These are phyloP conservation scores for Triplophysa rosa DNA, from an alignment of 2,113 vertebrate species.

Conservation along the genomic window DNA sequence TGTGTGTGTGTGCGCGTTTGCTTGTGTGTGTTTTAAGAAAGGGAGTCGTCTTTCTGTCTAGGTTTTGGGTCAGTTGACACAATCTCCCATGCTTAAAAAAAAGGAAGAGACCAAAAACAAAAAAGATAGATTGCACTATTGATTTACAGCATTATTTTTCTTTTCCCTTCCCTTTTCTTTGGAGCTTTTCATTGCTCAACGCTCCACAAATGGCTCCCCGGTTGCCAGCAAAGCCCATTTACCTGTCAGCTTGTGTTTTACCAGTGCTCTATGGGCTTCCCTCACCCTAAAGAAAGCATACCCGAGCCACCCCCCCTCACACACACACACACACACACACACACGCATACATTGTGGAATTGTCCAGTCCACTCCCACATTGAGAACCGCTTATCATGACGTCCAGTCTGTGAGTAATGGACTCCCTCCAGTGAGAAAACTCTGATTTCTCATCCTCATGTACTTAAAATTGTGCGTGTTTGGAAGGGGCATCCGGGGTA, in stretches of 20 bases:
- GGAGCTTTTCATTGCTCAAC: conserved; percentile 29
- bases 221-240: conserved; percentile 59
- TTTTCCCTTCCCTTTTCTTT: neutral
- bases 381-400: conserved; percentile 26
- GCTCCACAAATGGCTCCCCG: conserved; percentile 33
- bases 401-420: neutral
- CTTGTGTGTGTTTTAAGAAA: neutral
- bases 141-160: conserved; percentile 47
- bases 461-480: conserved; percentile 41
- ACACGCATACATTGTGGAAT: neutral
- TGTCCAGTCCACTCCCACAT: conserved; percentile 1
- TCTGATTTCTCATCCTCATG: neutral
- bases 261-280: conserved; percentile 46
- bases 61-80: conserved; percentile 21
- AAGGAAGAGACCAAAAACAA: neutral
- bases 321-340: conserved; percentile 5
- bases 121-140: conserved; percentile 39
- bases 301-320: conserved; percentile 33
- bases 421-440: conserved; percentile 4
- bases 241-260: conserved; percentile 47
- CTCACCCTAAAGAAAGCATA: conserved; percentile 45
- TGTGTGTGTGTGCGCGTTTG: neutral
- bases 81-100: conserved; percentile 24
- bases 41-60: conserved; percentile 43
- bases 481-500: conserved; percentile 21